Evolutionary conservation across 2,797 vertebrate genomes (phyloP).

Genomic region (Phoebastria nigripes): DNA sequence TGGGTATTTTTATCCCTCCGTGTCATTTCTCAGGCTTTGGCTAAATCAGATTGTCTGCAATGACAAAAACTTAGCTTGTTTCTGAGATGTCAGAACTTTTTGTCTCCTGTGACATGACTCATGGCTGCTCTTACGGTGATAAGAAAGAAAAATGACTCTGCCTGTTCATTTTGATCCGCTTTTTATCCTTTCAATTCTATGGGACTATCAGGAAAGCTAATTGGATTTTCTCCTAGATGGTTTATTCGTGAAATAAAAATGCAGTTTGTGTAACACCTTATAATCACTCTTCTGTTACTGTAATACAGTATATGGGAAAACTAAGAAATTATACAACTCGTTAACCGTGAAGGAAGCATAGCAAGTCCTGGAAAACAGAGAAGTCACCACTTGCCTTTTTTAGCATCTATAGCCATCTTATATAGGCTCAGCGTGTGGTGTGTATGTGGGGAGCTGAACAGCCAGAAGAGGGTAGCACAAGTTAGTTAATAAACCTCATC

Average conservation of each 20-base stretch:
- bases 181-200: not conserved
- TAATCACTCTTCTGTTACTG: not conserved
- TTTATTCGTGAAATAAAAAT: not conserved
- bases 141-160: not conserved
- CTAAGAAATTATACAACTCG: not conserved
- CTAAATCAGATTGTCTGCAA: not conserved
- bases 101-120: not conserved
- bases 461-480: conserved; percentile 57
- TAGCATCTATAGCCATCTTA: not conserved
- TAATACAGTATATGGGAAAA: not conserved
- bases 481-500: conserved; percentile 2
- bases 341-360: not conserved
- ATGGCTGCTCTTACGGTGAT: not conserved
- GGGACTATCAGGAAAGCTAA: not conserved
- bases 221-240: not conserved
- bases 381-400: not conserved
- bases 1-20: not conserved
- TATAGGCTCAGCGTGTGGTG: not conserved
- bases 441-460: not conserved
- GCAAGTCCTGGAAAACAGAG: not conserved
- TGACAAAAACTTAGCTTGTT: not conserved
- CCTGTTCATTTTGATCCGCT: not conserved
- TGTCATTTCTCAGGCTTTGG: not conserved
- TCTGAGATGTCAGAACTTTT: not conserved
- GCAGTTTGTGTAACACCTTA: not conserved